A percentile compares a stretch with the other conserved stretches of the same genome.
These are phyloP conservation scores for Ceriagrion tenellum DNA, from an alignment of 2,888 invertebrate species.

Conservation along the genomic window DNA sequence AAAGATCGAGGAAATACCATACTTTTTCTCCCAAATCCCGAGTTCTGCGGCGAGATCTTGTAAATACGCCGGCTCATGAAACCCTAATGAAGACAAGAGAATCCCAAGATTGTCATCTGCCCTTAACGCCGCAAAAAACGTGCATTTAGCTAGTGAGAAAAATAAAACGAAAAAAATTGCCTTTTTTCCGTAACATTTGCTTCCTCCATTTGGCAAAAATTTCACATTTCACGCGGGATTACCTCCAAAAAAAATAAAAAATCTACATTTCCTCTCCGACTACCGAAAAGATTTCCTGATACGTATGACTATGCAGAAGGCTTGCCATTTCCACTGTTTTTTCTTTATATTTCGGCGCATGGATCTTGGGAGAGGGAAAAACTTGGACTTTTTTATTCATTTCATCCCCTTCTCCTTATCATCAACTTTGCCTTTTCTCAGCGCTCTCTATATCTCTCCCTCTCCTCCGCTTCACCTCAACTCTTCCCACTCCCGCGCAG, in stretches of 20 bases:
- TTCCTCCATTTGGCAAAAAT: background rate
- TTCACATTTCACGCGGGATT: conserved; percentile 10
- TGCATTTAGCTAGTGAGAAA: background rate
- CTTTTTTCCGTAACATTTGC: background rate
- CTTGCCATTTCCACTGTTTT: background rate
- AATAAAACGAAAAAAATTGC: no score
- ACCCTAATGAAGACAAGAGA: background rate
- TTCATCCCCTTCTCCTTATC: background rate
- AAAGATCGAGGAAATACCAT: background rate
- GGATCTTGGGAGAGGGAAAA: background rate
- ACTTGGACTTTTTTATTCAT: background rate
- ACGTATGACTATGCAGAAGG: background rate
- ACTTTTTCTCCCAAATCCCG: background rate
- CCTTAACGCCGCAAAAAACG: background rate
- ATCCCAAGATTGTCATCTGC: background rate
- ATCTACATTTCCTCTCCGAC: background rate
- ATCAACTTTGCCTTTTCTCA: background rate
- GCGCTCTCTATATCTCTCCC: background rate
- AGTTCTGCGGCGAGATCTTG: background rate
- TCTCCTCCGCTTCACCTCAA: background rate
- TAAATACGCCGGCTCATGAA: background rate
- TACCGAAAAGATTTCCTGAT: background rate
- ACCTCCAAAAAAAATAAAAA: background rate
- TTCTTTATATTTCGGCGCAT: background rate
- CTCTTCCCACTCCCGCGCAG: background rate